Conservation (phyloP, 2,113 vertebrate genomes). For the Pangasianodon gigas region DNA sequence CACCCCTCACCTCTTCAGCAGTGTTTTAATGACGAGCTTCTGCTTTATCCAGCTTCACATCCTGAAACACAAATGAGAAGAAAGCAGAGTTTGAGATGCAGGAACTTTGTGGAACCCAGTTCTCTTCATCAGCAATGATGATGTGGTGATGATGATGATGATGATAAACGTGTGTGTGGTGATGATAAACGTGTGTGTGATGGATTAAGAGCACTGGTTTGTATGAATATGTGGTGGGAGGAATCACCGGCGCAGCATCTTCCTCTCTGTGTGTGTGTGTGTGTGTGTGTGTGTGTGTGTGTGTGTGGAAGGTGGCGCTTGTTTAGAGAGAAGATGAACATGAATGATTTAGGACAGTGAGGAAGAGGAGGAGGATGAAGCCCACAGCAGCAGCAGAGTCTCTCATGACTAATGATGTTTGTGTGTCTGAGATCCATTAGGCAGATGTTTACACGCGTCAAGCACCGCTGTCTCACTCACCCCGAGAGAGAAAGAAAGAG, state of each 20-base stretch:
- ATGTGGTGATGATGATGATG: not conserved
- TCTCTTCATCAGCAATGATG: not conserved
- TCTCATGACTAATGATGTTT: conserved; percentile 58
- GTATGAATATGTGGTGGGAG: not conserved
- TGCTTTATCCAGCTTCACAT: conserved; percentile 45
- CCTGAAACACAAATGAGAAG: conserved; percentile 36
- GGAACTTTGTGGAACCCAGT: not conserved
- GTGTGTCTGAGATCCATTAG: conserved; percentile 56
- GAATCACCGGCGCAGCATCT: not conserved
- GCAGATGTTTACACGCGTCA: conserved; percentile 55
- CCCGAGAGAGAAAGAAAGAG: not conserved
- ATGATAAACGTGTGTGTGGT: not conserved
- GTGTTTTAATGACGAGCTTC: conserved; percentile 29
- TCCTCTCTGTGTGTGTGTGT: not conserved
- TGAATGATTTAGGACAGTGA: conserved; percentile 47
- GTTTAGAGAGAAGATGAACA: conserved; percentile 49
- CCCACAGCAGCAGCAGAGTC: conserved; percentile 25
- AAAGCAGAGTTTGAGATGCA: not conserved
- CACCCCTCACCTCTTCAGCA: conserved; percentile 46
- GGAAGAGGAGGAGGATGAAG: conserved; percentile 16
- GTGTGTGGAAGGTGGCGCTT: not conserved
- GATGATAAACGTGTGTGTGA: not conserved
- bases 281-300: not conserved
- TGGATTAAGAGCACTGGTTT: not conserved
- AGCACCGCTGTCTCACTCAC: conserved; percentile 15